Evolutionary conservation across 2,888 invertebrate species (phyloP).

Genomic region (Agapostemon virescens): DNA sequence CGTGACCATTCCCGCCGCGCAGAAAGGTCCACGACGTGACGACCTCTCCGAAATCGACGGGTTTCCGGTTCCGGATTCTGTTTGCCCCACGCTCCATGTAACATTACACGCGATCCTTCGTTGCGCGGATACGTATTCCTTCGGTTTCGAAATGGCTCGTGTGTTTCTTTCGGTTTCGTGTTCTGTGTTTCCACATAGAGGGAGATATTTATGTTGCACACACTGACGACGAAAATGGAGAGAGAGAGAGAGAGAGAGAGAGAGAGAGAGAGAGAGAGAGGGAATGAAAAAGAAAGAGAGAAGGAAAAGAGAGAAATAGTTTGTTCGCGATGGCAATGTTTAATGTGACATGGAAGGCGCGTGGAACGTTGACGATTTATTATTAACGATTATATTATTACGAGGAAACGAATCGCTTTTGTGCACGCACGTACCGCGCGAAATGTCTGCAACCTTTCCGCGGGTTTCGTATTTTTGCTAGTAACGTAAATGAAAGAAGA

Average conservation of each 20-base stretch:
- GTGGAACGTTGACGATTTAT: constrained; percentile 36
- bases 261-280: too few species aligned
- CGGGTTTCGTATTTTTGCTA: constrained; percentile 35
- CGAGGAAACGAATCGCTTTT: constrained; percentile 43
- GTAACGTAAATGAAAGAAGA: constrained; percentile 32
- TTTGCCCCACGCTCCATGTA: constrained; percentile 51
- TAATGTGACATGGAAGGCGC: constrained; percentile 50
- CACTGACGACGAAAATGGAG: not conserved
- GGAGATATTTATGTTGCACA: not conserved
- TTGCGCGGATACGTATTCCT: not conserved
- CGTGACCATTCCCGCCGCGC: not conserved
- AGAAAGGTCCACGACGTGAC: constrained; percentile 28
- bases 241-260: not conserved
- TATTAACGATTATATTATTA: constrained; percentile 19
- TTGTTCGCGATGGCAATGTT: not conserved
- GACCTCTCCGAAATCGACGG: constrained; percentile 21
- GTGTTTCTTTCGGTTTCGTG: not conserved
- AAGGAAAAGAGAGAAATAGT: too few species aligned
- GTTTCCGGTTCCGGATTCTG: constrained; percentile 28
- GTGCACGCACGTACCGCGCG: constrained; percentile 13
- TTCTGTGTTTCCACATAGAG: not conserved
- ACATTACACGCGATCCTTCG: constrained; percentile 31
- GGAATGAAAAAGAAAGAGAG: too few species aligned
- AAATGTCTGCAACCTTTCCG: not conserved
- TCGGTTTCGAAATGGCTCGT: too few species aligned